Conservation (phyloP, 2,113 vertebrate species). For the Bettongia penicillata region DNA sequence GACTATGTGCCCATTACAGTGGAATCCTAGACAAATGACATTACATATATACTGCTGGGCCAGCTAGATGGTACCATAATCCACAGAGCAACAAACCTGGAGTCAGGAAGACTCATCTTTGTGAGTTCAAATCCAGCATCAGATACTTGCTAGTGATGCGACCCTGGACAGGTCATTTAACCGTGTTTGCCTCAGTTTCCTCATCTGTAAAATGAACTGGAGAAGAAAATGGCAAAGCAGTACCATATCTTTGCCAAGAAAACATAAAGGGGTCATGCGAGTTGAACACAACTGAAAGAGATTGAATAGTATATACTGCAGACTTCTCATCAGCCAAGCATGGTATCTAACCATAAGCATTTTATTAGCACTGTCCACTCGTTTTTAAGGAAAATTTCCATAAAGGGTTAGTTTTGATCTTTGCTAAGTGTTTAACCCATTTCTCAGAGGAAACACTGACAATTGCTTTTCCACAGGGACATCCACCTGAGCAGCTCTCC, state of each 20-base stretch:
- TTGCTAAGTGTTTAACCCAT: background rate
- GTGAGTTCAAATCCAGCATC: background rate
- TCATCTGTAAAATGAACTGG: background rate
- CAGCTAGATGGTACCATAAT: background rate
- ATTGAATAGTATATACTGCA: background rate
- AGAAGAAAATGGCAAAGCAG: background rate
- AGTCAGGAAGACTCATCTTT: background rate
- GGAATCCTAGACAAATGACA: background rate
- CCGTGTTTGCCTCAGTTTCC: background rate
- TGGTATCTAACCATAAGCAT: background rate
- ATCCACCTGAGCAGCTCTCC: background rate
- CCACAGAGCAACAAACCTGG: background rate
- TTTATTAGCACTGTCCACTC: background rate
- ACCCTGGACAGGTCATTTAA: background rate
- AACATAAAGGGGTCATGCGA: background rate
- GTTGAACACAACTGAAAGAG: background rate
- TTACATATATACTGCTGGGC: background rate
- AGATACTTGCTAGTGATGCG: background rate
- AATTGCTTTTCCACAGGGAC: background rate
- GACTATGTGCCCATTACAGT: background rate
- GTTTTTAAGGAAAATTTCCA: background rate
- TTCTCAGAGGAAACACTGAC: background rate
- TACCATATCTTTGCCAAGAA: background rate
- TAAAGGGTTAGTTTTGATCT: background rate
- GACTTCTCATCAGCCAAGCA: background rate